Conservation (phyloP, 2,113 vertebrate genomes). For the Crotophaga sulcirostris region DNA sequence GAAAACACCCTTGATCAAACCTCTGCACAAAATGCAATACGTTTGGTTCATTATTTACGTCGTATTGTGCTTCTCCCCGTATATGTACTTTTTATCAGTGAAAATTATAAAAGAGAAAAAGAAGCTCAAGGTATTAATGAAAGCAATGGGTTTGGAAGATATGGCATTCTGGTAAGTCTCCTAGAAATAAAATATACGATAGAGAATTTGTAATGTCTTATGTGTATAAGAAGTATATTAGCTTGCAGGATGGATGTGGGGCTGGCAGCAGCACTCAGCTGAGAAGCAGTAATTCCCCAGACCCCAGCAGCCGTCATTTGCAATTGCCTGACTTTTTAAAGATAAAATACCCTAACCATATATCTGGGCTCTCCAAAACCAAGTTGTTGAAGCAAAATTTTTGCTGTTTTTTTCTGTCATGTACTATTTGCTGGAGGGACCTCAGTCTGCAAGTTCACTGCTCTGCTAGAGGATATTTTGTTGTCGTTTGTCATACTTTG, state of each 20-base stretch:
- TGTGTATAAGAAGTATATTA: rapidly evolving
- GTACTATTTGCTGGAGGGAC: rapidly evolving
- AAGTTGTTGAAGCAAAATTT: not conserved
- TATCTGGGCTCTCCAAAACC: not conserved
- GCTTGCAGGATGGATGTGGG: not conserved
- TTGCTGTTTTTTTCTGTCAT: not conserved
- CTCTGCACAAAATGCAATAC: not conserved
- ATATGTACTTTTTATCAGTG: constrained; percentile 48
- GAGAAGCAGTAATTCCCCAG: not conserved
- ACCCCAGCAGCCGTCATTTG: not conserved
- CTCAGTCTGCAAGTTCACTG: not conserved
- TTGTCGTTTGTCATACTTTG: not conserved
- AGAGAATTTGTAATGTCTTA: rapidly evolving
- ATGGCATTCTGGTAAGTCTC: constrained; percentile 82
- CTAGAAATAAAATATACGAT: rapidly evolving
- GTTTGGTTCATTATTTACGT: not conserved
- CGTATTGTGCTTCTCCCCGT: not conserved
- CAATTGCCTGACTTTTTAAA: too few species aligned
- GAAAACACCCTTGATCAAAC: not conserved
- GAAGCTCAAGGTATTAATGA: constrained; percentile 83
- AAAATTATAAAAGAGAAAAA: constrained; percentile 56
- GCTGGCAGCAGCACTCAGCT: too few species aligned
- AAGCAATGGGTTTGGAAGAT: constrained; percentile 85
- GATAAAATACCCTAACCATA: too few species aligned
- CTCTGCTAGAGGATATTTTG: not conserved